Evolutionary conservation across 2,888 invertebrate species (phyloP), one percentile per base, ranked within the genome.

Genomic region (Hedychridium roseum): DNA sequence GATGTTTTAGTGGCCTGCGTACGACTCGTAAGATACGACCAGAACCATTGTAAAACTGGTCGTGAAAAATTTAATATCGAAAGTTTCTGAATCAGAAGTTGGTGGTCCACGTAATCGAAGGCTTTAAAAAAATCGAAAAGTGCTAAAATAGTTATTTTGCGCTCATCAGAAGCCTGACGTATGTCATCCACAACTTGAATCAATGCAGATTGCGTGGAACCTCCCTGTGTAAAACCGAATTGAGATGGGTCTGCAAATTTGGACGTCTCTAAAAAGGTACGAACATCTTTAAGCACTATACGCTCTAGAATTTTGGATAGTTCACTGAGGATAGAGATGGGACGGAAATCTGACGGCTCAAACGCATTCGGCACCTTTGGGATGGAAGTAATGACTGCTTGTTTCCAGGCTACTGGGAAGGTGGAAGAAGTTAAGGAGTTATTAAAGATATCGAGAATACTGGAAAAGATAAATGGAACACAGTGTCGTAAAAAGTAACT

Each of bases 1-100:
- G 47, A 1, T 6, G 20, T 3, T 38, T 21, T n/a, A n/a, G n/a
- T n/a, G n/a, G n/a, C n/a, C n/a, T n/a, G n/a, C n/a, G n/a, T n/a
- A n/a, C n/a, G n/a, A 0, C 35, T 41, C 3, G 32, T 35, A 2
- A 56, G 20, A 40, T 52, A 56, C 5, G 44, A 43, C 0, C 11
- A 11, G 11, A 53, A 38, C 44, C 54, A 54, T 2, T 34, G 12
- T 69, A 82, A 80, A n/a, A 82, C 82, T 55, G 81, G 80, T 3
- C 80, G 81, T 18, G 82, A 79, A 12, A 59, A 54, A 1, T 61
- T 54, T 11, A 60, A 44, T 14, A 42, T 47, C 2, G 11, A n/a
- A 4, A 67, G 16, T 32, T 60, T 67, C 2, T 50, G 21, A 0
- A 67, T 16, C 1, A 66, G 43, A 3, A 44, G 32, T 70, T n/a